Base-by-base conservation (phyloP, 1,140 invertebrate genomes). In the Chymomyza costata region DNA sequence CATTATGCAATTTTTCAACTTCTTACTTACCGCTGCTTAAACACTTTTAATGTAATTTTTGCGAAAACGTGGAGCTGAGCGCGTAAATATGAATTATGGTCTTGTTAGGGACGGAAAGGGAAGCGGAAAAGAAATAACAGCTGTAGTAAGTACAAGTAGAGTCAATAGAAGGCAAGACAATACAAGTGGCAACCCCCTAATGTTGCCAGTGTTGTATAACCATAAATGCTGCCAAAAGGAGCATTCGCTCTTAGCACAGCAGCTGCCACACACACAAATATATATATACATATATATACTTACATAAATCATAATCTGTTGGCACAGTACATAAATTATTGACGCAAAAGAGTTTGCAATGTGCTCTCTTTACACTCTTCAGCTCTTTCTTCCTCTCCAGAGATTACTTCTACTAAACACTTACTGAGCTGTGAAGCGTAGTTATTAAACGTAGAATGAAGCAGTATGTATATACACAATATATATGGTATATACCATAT, bases 291-390 rank as follows among this genome's bases (percentile, higher is more conserved):
- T n/a, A n/a, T n/a, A n/a, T n/a, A n/a, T n/a, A n/a, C n/a, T n/a
- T n/a, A n/a, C 64, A 78, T 78, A 80, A 78, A 78, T 78, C 73
- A 78, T 78, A 78, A 78, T 78, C 73, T 78, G 52, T 56, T 67
- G 55, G 73, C 73, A 61, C 62, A 78, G 62, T 80, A 80, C 73
- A 78, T 80, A 78, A 78, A 80, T 73, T 78, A 78, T 78, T 78
- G 73, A 80, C 62, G 67, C 73, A 57, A 78, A 78, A 78, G 73
- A 78, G 73, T 78, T 78, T 68, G 64, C 54, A 78, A 78, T 52
- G 57, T 50, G 57, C 57, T n/a, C n/a, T n/a, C n/a, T n/a, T n/a
- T n/a, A n/a, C n/a, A n/a, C n/a, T n/a, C n/a, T n/a, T n/a, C n/a
- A n/a, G n/a, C n/a, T n/a, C n/a, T n/a, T n/a, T n/a, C n/a, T n/a